Evolutionary conservation across 1,140 invertebrate species (phyloP).

Genomic region (Arctopsyche grandis): DNA sequence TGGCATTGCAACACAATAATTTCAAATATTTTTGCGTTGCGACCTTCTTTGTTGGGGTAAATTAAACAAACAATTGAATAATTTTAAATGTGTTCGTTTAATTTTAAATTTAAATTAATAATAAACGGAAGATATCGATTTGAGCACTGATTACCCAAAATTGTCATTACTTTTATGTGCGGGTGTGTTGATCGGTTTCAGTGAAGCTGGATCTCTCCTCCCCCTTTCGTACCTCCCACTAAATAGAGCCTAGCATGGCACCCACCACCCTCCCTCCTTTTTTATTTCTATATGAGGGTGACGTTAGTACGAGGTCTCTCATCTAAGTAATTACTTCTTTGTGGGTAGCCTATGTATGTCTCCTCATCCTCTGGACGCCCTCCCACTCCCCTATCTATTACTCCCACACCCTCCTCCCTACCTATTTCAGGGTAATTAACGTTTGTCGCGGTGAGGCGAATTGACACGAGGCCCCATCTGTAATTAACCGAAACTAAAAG

Average conservation of each 20-base stretch:
- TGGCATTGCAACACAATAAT: too few relatives aligned
- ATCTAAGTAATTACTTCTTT: slow-evolving; percentile 20
- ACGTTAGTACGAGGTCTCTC: background rate
- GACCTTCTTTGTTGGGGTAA: too few relatives aligned
- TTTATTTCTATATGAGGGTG: background rate
- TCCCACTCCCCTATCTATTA: background rate
- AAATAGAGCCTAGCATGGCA: too few relatives aligned
- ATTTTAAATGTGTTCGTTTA: too few relatives aligned
- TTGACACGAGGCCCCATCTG: background rate
- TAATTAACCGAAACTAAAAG: slow-evolving; percentile 21
- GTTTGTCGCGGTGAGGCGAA: background rate
- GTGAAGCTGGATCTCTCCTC: background rate
- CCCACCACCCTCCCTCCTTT: background rate
- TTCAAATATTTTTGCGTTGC: too few relatives aligned
- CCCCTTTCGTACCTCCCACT: background rate
- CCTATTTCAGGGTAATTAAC: background rate
- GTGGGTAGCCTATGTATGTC: background rate
- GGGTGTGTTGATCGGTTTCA: too few relatives aligned
- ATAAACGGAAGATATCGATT: too few relatives aligned
- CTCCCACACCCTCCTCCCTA: background rate
- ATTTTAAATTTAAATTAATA: too few relatives aligned
- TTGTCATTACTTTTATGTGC: too few relatives aligned
- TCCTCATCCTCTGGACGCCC: background rate
- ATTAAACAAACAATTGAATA: too few relatives aligned
- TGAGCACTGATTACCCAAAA: too few relatives aligned